Base-by-base conservation (phyloP, 2,888 invertebrate genomes). In the Lepidochitona cinerea region DNA sequence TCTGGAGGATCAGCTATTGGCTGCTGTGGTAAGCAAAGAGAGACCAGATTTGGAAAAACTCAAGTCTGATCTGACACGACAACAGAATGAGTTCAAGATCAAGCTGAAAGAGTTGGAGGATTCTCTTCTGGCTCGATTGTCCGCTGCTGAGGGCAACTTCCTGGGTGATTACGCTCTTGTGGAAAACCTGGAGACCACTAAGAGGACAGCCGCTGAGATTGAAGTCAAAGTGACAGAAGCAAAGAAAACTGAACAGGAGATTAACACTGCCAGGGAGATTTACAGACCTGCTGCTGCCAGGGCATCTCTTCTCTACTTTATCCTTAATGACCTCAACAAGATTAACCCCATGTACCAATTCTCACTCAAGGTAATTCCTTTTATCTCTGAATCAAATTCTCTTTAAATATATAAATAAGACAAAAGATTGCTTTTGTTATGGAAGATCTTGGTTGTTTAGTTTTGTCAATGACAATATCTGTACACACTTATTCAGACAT, bases 301-400 rank as follows among this genome's bases (percentile, higher is more conserved):
- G 87, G 97, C 98, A 0, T 97, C 97, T 71, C 92, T 98, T 4
- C 92, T 98, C 0, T 98, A 98, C 91, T 98, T 98, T 87, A 97
- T 98, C 82, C 92, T 98, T 53, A 98, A 98, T 88, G 98, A 98
- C 83, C 92, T 98, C 75, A 96, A 97, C 91, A 97, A 96, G 37
- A 97, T 98, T 77, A 97, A 98, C 92, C 97, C 97, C 0, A 97
- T 98, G 85, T 98, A 98, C 90, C 97, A 98, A 90, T 98, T 98
- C 91, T 98, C 98, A 18, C 92, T 98, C 76, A 98, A 98, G 93
- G 96, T 95, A 69, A 75, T 77, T 14, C 5, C 23, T 23, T 4
- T 2, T 7, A n/a, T n/a, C n/a, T n/a, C n/a, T n/a, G n/a, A n/a
- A n/a, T n/a, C n/a, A n/a, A n/a, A n/a, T n/a, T n/a, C n/a, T n/a